These are phyloP conservation scores for Narcine bancroftii DNA, from an alignment of 2,113 vertebrate genomes.

Conservation along the genomic window DNA sequence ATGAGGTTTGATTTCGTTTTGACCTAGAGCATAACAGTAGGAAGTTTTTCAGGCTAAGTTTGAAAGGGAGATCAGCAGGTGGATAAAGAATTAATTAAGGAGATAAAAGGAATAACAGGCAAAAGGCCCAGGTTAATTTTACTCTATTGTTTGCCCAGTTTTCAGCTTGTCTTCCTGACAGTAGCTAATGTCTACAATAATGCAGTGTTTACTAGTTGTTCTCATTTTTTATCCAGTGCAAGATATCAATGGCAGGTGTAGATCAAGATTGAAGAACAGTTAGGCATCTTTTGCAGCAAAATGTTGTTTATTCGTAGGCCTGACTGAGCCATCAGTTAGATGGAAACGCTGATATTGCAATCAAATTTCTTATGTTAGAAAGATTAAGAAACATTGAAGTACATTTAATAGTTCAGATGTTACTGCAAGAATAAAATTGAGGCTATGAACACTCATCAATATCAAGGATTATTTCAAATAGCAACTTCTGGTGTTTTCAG, in stretches of 20 bases:
- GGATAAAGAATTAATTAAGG: conserved; percentile 4
- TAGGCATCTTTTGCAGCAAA: conserved; percentile 20
- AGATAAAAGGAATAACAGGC: conserved; percentile 22
- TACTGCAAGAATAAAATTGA: not conserved
- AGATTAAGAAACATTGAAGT: not conserved
- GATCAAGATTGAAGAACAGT: conserved; percentile 12
- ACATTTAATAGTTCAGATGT: not conserved
- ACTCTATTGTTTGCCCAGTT: conserved; percentile 25
- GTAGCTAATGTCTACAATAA: not conserved
- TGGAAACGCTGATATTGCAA: conserved; percentile 23
- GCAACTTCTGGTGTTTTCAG: not conserved
- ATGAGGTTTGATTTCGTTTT: conserved; percentile 16
- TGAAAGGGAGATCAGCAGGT: not conserved
- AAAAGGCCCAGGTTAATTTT: conserved; percentile 21
- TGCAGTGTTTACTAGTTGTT: conserved; percentile 30
- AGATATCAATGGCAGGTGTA: not conserved
- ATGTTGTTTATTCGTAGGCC: not conserved
- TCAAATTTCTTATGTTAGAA: not conserved
- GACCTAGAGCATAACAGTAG: not conserved
- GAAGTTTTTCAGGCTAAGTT: not conserved
- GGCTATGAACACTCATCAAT: too few relatives aligned
- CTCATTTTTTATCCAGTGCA: conserved; percentile 21
- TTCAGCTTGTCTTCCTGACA: not conserved
- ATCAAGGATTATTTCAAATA: not conserved
- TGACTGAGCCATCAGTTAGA: not conserved